phyloP scores from a whole-genome alignment of 2,797 vertebrate genomes.

The Hoplostethus mediterraneus region DNA sequence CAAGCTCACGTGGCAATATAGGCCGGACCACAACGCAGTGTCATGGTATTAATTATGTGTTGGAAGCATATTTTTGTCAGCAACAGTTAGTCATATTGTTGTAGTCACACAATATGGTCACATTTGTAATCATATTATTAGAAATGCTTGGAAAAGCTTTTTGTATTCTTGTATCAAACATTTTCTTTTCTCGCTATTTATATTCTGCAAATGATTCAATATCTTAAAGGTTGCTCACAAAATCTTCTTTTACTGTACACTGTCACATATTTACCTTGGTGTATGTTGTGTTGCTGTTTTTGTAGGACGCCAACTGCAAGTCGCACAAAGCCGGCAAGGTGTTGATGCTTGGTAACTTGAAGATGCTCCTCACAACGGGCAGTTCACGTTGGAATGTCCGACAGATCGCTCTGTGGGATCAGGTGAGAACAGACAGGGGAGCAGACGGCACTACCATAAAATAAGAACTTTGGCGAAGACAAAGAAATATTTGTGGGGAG shows the following conservation, averaged over 20 bases:
- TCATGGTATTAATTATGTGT: no score
- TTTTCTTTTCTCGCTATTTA: neutral
- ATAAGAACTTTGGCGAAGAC: no score
- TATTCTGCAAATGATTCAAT: neutral
- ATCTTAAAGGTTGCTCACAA: neutral
- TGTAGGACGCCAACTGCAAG: conserved; percentile 89
- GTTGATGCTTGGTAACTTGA: conserved; percentile 90
- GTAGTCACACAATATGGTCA: no score
- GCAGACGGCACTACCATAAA: neutral
- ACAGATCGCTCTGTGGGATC: conserved; percentile 83
- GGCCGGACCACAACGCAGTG: no score
- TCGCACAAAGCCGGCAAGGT: conserved; percentile 90
- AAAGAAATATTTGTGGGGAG: no score
- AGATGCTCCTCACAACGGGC: conserved; percentile 90
- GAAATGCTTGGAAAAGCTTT: no score
- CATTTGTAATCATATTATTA: no score
- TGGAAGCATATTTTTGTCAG: neutral
- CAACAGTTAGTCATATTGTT: neutral
- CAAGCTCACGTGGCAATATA: neutral
- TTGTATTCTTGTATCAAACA: no score
- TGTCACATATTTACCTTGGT: neutral
- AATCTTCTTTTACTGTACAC: neutral
- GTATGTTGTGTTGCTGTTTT: conserved; percentile 36
- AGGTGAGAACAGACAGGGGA: conserved; percentile 59
- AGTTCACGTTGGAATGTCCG: conserved; percentile 92